phyloP scores from a whole-genome alignment of 1,140 invertebrate genomes.

The Phthorimaea operculella region DNA sequence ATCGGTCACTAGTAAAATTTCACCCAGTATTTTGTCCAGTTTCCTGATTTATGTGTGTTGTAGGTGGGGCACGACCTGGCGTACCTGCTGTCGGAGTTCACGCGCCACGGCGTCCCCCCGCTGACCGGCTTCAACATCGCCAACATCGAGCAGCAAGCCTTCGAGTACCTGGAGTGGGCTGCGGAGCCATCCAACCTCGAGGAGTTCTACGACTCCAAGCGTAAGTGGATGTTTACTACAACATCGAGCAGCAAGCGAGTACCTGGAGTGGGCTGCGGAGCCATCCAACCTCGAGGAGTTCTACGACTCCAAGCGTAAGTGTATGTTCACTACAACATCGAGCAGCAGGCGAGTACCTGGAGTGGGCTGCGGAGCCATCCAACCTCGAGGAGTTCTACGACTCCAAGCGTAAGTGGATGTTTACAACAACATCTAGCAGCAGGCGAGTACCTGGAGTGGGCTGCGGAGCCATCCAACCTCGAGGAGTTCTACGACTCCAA shows the following conservation, averaged over 20 bases:
- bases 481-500: constrained; percentile 25
- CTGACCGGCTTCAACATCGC: constrained; percentile 26
- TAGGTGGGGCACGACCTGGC: constrained; percentile 18
- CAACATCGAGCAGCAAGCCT: constrained; percentile 21
- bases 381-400: constrained; percentile 23
- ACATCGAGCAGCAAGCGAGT: constrained; percentile 23
- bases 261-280: constrained; percentile 29
- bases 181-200: constrained; percentile 15
- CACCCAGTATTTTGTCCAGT: no score
- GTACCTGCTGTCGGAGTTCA: constrained; percentile 21
- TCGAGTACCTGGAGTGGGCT: constrained; percentile 31
- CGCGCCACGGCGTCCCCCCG: constrained; percentile 22
- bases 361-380: constrained; percentile 23
- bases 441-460: constrained; percentile 30
- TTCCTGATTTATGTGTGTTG: no score
- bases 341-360: constrained; percentile 24
- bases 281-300: constrained; percentile 16
- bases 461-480: constrained; percentile 16
- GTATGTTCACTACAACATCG: no score
- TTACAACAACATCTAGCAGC: constrained; percentile 19
- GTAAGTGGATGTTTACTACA: no score
- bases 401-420: constrained; percentile 37
- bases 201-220: constrained; percentile 24
- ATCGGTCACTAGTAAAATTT: no score
- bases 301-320: constrained; percentile 35